Percentiles rank a stretch among this genome's conserved stretches.
Conservation (phyloP, 1,140 invertebrate genomes). For the Thaumetopoea pityocampa region DNA sequence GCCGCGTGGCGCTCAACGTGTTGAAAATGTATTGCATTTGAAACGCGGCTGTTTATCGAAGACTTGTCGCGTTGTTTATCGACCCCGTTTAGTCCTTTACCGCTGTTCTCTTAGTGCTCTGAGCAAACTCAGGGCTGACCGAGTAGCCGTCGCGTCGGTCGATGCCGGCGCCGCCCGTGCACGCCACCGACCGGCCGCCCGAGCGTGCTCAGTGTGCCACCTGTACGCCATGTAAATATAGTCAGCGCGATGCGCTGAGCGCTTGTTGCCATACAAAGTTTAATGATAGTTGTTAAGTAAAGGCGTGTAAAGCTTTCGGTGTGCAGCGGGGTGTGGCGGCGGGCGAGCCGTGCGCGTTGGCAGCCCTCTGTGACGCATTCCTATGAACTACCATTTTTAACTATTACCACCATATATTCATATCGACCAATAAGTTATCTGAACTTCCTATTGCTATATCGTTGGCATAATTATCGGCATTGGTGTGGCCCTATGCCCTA, state of each 20-base stretch:
- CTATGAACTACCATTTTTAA: background rate
- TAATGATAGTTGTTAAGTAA: conserved; percentile 64
- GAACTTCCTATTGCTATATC: no score
- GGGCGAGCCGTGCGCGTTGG: background rate
- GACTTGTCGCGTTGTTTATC: conserved; percentile 52
- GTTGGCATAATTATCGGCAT: no score
- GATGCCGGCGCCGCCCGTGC: background rate
- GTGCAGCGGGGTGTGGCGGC: conserved; percentile 18
- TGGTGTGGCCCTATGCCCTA: no score
- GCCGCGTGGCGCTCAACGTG: no score
- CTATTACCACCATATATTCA: no score
- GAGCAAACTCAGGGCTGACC: no score
- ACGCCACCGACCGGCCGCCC: background rate
- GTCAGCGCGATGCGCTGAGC: conserved; percentile 60
- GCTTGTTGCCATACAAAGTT: conserved; percentile 73
- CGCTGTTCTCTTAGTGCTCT: no score
- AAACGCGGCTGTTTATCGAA: conserved; percentile 43
- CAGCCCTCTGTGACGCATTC: background rate
- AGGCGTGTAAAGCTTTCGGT: conserved; percentile 35
- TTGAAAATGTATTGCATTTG: conserved; percentile 46
- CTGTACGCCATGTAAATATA: conserved; percentile 55
- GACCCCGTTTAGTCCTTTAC: conserved; percentile 12
- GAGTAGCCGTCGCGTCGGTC: no score
- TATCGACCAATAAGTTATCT: no score
- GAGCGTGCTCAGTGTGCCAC: conserved; percentile 9